A percentile compares a stretch with the other conserved stretches of the same genome.
phyloP scores from a whole-genome alignment of 2,113 vertebrate species.

The Cercopithecus mona region DNA sequence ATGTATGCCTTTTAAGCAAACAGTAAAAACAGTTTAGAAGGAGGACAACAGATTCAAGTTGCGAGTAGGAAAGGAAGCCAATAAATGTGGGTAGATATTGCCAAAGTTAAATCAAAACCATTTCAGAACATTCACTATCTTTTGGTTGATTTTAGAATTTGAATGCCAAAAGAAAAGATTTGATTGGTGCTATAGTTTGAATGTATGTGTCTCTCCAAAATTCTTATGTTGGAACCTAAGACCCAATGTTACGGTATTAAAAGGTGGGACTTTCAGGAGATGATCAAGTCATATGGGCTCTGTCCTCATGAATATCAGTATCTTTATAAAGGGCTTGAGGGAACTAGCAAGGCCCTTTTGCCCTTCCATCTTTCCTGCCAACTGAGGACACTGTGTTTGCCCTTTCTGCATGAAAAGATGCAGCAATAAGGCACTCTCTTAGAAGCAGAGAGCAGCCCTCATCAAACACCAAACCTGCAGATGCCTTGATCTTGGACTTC shows the following conservation, averaged over 20 bases:
- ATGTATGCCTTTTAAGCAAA: neutral
- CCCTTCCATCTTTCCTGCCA: neutral
- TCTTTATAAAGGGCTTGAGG: neutral
- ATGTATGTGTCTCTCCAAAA: neutral
- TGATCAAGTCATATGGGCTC: neutral
- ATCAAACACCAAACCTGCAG: neutral
- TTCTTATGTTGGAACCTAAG: neutral
- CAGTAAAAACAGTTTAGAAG: neutral
- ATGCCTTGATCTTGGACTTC: neutral
- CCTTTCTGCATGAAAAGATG: neutral
- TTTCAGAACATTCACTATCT: neutral
- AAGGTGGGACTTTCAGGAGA: neutral
- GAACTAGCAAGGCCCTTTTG: neutral
- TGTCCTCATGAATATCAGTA: neutral
- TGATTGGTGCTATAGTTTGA: neutral
- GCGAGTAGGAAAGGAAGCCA: neutral
- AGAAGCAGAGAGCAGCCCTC: neutral
- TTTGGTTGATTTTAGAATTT: neutral
- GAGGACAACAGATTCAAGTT: neutral
- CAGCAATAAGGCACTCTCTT: neutral
- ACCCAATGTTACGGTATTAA: neutral
- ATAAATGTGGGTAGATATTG: neutral
- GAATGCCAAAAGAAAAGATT: neutral
- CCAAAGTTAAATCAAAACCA: neutral
- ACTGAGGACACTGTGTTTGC: neutral